Evolutionary conservation across 2,797 vertebrate genomes (phyloP), one percentile per base, ranked within the genome.

Genomic region (Phataginus tricuspis): DNA sequence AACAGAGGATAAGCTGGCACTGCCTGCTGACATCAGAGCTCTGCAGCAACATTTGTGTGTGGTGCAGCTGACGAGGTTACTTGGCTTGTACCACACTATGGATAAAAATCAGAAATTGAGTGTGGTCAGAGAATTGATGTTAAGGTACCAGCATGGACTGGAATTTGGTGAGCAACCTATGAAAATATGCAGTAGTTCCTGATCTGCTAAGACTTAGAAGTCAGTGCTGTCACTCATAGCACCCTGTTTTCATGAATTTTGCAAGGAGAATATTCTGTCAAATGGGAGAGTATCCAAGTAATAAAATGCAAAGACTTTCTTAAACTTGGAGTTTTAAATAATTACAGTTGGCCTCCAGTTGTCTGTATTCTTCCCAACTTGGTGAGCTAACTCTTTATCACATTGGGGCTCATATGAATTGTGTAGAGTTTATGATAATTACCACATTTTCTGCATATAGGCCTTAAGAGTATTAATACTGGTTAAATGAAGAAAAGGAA

Each of bases 21-120:
- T 99, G 37, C 99, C 99, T 0, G 99, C 98, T 0, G 99, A 99
- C 93, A 99, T 99, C 94, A 99, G 99, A 94, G 99, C 99, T 2
- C 98, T 99, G 68, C 99, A 99, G 97, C 99, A 99, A 61, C 99
- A 99, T 95, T 53, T 99, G 98, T 99, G 99, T 51, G 99, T 99
- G 86, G 98, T 99, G 53, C 99, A 99, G 98, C 99, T 99, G 97
- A 98, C 98, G 0, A 99, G 99, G 5, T 98, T 99, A 9, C 99
- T 99, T 0, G 99, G 99, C 0, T 98, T 99, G 79, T 99, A 99
- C 51, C 99, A 99, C 15, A 51, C 97, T 0, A 99, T 99, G 93
- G 98, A 99, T 82, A 98, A 98, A 69, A 97, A 98, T 0, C 99
- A 99, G 7, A 99, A 99, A 91, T 98, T 99, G 96, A 95, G 87